A percentile compares a stretch with the other conserved stretches of the same genome.
Conservation (phyloP, 2,113 vertebrate species). For the Eulemur macaco region DNA sequence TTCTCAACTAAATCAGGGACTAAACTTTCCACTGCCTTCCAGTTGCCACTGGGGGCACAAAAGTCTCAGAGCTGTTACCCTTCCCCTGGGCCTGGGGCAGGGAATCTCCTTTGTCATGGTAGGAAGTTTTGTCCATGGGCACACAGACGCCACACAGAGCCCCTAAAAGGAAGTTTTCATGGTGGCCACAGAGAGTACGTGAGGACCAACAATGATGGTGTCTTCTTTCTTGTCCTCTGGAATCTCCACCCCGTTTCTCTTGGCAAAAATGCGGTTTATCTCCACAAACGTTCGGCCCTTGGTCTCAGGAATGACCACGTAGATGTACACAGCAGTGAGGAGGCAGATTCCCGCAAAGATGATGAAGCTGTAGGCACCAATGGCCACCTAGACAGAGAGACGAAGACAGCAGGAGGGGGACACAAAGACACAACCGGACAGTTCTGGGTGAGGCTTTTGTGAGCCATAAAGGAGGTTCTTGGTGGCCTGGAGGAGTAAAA, state of each 20-base stretch:
- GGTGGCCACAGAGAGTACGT: fast-evolving
- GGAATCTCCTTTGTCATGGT: neutral
- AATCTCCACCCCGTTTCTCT: conserved; percentile 86
- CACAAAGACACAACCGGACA: neutral
- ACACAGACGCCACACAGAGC: fast-evolving
- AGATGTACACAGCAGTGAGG: conserved; percentile 88
- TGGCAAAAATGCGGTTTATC: conserved; percentile 90
- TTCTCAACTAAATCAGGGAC: neutral
- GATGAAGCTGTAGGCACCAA: conserved; percentile 91
- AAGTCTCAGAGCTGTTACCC: neutral
- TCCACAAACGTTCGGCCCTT: conserved; percentile 94
- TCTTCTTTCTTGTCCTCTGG: conserved; percentile 59
- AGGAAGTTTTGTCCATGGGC: neutral
- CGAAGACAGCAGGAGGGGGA: fast-evolving
- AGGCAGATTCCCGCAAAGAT: conserved; percentile 90
- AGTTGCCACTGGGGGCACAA: neutral
- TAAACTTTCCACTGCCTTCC: neutral
- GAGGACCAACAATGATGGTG: fast-evolving
- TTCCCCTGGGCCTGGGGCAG: neutral
- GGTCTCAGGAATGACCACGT: conserved; percentile 91
- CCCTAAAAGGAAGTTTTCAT: neutral
- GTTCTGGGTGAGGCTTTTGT: fast-evolving
- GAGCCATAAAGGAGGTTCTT: neutral
- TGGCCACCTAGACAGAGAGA: conserved; percentile 80
- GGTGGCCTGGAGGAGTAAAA: neutral